Evolutionary conservation across 2,113 vertebrate genomes (phyloP).

Genomic region (Ciconia boyciana): DNA sequence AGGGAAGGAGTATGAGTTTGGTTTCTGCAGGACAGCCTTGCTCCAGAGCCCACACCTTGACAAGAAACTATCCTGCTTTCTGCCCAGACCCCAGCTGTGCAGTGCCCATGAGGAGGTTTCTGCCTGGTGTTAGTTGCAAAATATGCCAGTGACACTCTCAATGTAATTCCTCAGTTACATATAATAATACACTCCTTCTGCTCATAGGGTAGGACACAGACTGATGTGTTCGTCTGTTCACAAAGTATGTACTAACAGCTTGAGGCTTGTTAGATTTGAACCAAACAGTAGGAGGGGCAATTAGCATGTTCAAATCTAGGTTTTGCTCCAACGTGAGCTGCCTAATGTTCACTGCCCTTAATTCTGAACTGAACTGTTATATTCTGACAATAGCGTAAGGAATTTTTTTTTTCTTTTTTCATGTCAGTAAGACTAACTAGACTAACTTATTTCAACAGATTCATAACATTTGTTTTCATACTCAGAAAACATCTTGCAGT

Average conservation of each 20-base stretch:
- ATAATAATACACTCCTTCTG: background rate
- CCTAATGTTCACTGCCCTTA: background rate
- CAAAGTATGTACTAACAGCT: background rate
- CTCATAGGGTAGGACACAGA: background rate
- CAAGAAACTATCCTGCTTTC: background rate
- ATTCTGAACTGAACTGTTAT: background rate
- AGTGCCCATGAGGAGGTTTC: background rate
- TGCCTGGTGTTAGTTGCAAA: background rate
- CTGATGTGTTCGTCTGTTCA: background rate
- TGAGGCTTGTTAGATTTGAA: constrained; percentile 1
- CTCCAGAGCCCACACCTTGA: background rate
- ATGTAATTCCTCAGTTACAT: background rate
- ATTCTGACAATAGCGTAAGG: background rate
- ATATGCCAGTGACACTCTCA: background rate
- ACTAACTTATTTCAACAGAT: background rate
- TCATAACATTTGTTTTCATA: background rate
- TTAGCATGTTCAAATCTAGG: background rate
- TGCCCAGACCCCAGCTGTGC: background rate
- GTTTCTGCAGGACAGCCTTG: background rate
- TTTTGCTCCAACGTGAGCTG: background rate
- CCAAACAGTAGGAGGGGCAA: background rate
- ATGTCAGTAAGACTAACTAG: background rate
- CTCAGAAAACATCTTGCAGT: background rate
- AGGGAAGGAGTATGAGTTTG: background rate
- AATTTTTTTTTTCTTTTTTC: background rate